These are phyloP conservation scores for Coelinius sp. DNA, from an alignment of 2,888 invertebrate genomes.

Conservation along the genomic window DNA sequence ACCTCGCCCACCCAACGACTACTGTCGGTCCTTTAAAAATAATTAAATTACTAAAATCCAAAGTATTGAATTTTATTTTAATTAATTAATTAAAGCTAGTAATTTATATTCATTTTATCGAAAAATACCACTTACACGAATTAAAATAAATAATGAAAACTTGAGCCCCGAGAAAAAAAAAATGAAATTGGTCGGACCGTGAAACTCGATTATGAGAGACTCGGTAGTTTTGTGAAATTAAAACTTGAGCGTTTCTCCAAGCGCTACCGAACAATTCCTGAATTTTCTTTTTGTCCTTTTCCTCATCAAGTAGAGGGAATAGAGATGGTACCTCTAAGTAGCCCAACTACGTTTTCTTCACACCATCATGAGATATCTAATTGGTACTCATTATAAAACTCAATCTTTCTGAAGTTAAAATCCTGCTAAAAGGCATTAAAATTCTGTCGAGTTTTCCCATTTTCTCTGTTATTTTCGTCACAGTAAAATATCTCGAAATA, in stretches of 20 bases:
- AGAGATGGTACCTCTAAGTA: not conserved
- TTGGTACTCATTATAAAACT: slow-evolving; percentile 19
- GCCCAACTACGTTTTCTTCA: not conserved
- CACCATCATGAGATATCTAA: slow-evolving; percentile 5
- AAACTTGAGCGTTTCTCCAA: slow-evolving; percentile 17
- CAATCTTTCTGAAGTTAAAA: slow-evolving; percentile 10
- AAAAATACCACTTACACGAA: not conserved
- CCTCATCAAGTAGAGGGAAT: not conserved
- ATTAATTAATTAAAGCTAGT: too few relatives aligned
- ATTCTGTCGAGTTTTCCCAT: not conserved
- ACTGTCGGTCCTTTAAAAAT: too few relatives aligned
- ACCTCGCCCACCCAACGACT: too few relatives aligned
- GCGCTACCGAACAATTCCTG: not conserved
- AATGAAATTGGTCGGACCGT: slow-evolving; percentile 3
- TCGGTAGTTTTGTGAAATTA: slow-evolving; percentile 22
- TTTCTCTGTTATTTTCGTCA: not conserved
- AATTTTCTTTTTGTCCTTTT: not conserved
- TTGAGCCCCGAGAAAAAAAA: not conserved
- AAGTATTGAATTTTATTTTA: too few relatives aligned
- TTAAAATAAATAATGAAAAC: not conserved
- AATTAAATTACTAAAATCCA: too few relatives aligned
- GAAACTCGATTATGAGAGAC: slow-evolving; percentile 12
- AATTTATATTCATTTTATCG: not conserved
- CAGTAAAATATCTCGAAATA: not conserved
- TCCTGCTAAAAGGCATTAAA: not conserved